Evolutionary conservation across 2,113 vertebrate species (phyloP).

Genomic region (rabbit (Oryctolagus cuniculus)): DNA sequence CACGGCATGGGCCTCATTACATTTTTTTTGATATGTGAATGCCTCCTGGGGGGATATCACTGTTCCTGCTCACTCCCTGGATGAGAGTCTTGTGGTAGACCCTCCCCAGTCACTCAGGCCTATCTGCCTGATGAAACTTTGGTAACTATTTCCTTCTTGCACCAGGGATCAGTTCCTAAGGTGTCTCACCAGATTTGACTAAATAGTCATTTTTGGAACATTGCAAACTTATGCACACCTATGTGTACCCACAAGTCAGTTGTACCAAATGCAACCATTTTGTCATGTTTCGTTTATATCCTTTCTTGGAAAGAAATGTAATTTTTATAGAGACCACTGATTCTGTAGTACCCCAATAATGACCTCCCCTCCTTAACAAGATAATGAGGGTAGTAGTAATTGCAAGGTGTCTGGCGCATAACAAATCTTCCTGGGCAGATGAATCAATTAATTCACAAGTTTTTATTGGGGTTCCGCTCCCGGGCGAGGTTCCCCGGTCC

Average conservation of each 20-base stretch:
- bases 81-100: too few species aligned
- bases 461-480: too few species aligned
- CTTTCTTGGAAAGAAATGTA: background rate
- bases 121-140: too few species aligned
- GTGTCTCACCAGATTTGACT: background rate
- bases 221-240: background rate
- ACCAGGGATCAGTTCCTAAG: background rate
- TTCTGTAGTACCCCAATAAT: background rate
- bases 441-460: too few species aligned
- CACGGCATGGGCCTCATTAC: too few species aligned
- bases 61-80: too few species aligned
- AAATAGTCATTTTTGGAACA: background rate
- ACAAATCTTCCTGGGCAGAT: too few species aligned
- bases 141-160: background rate
- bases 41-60: too few species aligned
- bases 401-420: too few species aligned
- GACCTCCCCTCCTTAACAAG: background rate
- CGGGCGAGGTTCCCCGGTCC: too few species aligned
- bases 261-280: background rate
- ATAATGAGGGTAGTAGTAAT: background rate
- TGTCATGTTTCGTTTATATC: background rate
- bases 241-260: background rate
- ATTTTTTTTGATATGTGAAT: too few species aligned
- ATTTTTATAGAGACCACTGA: background rate
- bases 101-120: too few species aligned